Evolutionary conservation across 2,888 invertebrate genomes (phyloP), one percentile per base, ranked within the genome.

Genomic region (Artemia sinica): DNA sequence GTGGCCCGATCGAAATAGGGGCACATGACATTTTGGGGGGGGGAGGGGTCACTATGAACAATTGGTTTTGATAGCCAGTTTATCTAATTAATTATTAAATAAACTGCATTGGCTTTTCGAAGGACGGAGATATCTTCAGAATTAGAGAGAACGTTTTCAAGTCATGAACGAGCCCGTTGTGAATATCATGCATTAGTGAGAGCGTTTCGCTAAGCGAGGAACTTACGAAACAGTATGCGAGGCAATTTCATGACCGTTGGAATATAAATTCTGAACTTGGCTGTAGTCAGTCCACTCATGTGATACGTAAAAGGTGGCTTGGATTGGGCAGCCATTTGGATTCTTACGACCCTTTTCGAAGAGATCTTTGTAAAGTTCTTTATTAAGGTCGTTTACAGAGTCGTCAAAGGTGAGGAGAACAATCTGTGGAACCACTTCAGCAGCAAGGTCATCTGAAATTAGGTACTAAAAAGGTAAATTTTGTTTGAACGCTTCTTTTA

Each of bases 281-380:
- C 91, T 89, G 82, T 97, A 97, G 81, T 96, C 94, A 69, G 96
- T 97, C 93, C 96, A 97, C 80, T 96, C 94, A 79, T 97, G 96
- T 67, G 94, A 95, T 72, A 97, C 92, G 81, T 96, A 97, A 83
- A 97, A 94, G 52, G 97, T 96, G 71, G 91, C 92, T 67, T 87
- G 82, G 75, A 92, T 91, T 28, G 91, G 91, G 77, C 92, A 92
- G 73, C 91, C 91, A 77, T 92, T 92, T 69, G 92, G 91, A 78
- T 92, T 92, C 74, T 86, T 87, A 74, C 92, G 85, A 73, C 88
- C 91, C 78, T 89, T 89, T 79, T 91, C 90, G 79, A 92, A 92
- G 65, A 92, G 82, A 77, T 92, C 91, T 74, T 85, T 81, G 79
- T 93, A 93, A 73, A 93, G 83, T 77, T 87, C 90, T 81, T 92